These are phyloP conservation scores for Bombus terrestris DNA, from an alignment of 1,140 invertebrate genomes.

Conservation along the genomic window DNA sequence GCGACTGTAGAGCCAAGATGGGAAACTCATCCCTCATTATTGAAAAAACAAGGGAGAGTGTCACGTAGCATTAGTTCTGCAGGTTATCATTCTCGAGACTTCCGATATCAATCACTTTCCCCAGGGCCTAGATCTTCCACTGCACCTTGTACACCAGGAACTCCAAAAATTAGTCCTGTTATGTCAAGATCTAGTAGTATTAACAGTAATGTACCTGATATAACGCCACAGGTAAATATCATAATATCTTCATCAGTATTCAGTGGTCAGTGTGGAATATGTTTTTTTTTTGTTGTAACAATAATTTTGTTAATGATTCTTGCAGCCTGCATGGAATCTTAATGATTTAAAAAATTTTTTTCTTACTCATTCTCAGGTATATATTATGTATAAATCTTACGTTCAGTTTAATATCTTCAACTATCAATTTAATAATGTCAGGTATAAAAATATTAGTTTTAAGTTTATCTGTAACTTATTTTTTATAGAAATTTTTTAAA, in stretches of 20 bases:
- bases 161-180: slow-evolving; percentile 79
- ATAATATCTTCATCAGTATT: neutral
- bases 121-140: slow-evolving; percentile 77
- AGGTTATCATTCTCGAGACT: slow-evolving; percentile 77
- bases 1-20: slow-evolving; percentile 78
- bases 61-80: slow-evolving; percentile 80
- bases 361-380: slow-evolving; percentile 76
- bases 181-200: slow-evolving; percentile 76
- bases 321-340: slow-evolving; percentile 79
- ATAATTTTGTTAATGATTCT: slow-evolving; percentile 53
- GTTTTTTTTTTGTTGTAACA: slow-evolving; percentile 5
- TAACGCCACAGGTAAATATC: slow-evolving; percentile 77
- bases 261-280: neutral
- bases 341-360: slow-evolving; percentile 78
- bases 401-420: neutral
- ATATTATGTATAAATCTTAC: slow-evolving; percentile 21
- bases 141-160: slow-evolving; percentile 78
- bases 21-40: slow-evolving; percentile 79
- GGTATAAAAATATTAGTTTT: neutral
- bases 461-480: neutral
- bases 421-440: neutral
- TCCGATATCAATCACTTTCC: slow-evolving; percentile 77
- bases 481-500: neutral
- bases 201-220: slow-evolving; percentile 77
- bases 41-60: slow-evolving; percentile 75